phyloP scores from a whole-genome alignment of 1,140 invertebrate genomes.

The Bombus waltoni region DNA sequence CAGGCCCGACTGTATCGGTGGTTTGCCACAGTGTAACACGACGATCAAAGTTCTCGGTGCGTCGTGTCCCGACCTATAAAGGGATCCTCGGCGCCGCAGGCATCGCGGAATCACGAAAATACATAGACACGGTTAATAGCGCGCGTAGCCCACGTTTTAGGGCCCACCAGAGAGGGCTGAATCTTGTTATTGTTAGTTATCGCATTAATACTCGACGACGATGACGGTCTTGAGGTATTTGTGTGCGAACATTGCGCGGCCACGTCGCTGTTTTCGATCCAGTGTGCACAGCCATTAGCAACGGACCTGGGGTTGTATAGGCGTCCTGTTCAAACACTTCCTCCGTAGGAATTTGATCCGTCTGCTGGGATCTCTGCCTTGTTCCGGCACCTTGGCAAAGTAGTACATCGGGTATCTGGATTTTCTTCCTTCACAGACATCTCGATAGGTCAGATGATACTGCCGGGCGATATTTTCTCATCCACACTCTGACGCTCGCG shows the following conservation, averaged over 20 bases:
- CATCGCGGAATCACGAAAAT: slow-evolving; percentile 55
- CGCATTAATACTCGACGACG: slow-evolving; percentile 61
- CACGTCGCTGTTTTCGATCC: slow-evolving; percentile 48
- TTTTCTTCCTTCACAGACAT: slow-evolving; percentile 33
- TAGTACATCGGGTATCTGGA: slow-evolving; percentile 24
- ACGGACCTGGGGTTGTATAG: slow-evolving; percentile 31
- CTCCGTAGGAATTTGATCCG: slow-evolving; percentile 63
- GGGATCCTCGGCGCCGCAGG: slow-evolving; percentile 42
- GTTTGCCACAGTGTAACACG: slow-evolving; percentile 62
- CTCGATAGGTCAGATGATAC: not conserved
- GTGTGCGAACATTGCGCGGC: slow-evolving; percentile 39
- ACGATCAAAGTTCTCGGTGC: slow-evolving; percentile 67
- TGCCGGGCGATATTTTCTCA: no score
- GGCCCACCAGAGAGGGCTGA: slow-evolving; percentile 42
- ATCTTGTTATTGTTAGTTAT: slow-evolving; percentile 71
- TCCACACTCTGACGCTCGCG: accelerated
- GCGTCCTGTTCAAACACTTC: slow-evolving; percentile 61
- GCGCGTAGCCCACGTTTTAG: not conserved
- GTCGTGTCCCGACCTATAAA: slow-evolving; percentile 53
- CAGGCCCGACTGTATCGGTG: slow-evolving; percentile 60
- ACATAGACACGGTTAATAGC: not conserved
- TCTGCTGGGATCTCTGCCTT: slow-evolving; percentile 34
- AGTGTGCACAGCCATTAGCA: slow-evolving; percentile 59
- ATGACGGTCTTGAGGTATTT: slow-evolving; percentile 25
- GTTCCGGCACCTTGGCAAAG: slow-evolving; percentile 32